phyloP scores from a whole-genome alignment of 1,140 invertebrate genomes.

The Coenobita brevimanus region DNA sequence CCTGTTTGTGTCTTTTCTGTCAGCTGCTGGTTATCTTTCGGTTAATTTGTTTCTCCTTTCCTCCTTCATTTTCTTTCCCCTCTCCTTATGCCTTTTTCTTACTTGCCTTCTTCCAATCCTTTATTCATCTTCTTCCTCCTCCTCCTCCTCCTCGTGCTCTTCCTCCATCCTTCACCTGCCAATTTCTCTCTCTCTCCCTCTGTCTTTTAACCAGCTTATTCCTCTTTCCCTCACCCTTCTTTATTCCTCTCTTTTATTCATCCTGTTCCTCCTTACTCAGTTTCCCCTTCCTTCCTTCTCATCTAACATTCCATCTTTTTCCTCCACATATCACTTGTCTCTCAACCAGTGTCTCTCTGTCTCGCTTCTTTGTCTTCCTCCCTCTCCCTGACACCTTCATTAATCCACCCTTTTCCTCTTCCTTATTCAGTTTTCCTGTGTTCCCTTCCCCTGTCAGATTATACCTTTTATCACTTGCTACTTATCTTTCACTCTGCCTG shows the following conservation, averaged over 20 bases:
- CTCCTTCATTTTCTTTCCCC: neutral
- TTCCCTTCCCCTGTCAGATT: neutral
- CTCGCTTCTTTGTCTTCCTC: neutral
- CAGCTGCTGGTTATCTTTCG: no score
- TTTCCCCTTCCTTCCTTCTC: neutral
- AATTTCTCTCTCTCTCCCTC: neutral
- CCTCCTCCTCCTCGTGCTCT: neutral
- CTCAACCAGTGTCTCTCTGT: no score
- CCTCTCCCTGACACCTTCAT: neutral
- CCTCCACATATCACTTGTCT: neutral
- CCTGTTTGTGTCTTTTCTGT: neutral
- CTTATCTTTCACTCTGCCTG: neutral
- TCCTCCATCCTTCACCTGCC: neutral
- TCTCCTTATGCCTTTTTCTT: neutral
- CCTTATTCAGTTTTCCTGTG: neutral
- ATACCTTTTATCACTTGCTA: neutral
- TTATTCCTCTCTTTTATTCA: neutral
- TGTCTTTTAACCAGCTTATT: neutral
- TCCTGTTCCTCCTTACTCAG: neutral
- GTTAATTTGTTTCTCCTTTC: neutral
- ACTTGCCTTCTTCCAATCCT: neutral
- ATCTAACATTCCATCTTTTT: neutral
- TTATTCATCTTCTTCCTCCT: constrained; percentile 1
- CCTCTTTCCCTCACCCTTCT: neutral
- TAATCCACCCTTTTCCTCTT: neutral